phyloP scores from a whole-genome alignment of 2,888 invertebrate genomes.

The Cephalotes varians region DNA sequence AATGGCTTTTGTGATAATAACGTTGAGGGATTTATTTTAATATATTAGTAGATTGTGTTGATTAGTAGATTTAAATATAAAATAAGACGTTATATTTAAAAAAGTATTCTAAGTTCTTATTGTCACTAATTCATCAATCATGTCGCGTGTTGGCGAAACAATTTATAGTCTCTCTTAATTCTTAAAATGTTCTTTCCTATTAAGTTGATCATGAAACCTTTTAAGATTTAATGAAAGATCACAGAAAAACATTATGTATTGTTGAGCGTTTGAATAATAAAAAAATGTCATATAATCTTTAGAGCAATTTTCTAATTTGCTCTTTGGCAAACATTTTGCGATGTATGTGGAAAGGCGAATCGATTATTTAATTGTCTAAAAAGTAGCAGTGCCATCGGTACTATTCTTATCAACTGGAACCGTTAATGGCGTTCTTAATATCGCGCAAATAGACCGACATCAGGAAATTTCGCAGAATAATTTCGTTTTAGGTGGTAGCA shows the following conservation, averaged over 20 bases:
- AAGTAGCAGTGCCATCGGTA: constrained; percentile 4
- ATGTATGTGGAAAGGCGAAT: not conserved
- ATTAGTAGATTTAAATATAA: constrained; percentile 7
- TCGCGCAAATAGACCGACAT: constrained; percentile 43
- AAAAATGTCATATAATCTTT: not conserved
- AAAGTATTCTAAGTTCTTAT: not conserved
- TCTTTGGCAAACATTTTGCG: not conserved
- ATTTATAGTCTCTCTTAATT: not conserved
- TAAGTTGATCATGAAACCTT: not conserved
- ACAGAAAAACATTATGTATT: not conserved
- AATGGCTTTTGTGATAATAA: constrained; percentile 4
- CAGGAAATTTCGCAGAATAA: constrained; percentile 47
- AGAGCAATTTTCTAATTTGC: not conserved
- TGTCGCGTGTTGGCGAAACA: not conserved
- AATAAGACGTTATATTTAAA: not conserved
- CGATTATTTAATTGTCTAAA: constrained; percentile 25
- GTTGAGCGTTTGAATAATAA: not conserved
- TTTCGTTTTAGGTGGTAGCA: constrained; percentile 45
- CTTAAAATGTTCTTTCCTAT: not conserved
- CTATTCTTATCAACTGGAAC: constrained; percentile 5
- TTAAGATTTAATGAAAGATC: not conserved
- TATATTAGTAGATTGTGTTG: not conserved
- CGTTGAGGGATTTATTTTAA: constrained; percentile 19
- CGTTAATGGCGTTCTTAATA: constrained; percentile 45
- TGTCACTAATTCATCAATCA: not conserved